Evolutionary conservation across 2,113 vertebrate genomes (phyloP), one percentile per base, ranked within the genome.

Genomic region (Odontesthes bonariensis): DNA sequence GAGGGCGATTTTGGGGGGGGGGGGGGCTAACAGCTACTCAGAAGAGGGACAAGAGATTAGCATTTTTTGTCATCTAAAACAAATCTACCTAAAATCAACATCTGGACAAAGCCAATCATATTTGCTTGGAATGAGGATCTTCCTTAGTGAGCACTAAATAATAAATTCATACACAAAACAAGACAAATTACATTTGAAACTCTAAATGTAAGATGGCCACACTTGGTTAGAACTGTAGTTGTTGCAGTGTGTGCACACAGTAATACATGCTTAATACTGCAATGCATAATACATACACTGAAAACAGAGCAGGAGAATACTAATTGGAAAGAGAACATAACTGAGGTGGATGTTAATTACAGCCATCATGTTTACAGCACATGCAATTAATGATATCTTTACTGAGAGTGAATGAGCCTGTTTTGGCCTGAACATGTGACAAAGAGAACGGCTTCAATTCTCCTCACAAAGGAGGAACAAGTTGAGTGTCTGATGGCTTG

Each of bases 381-480:
- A 22, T 1, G 5, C 75, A 64, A 82, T 68, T 54, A 61, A 57
- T 55, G 46, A 52, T 46, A 42, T 69, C 46, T 52, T 52, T 10
- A 52, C 33, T 16, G 31, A 7, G 58, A 58, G 33, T 71, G 33
- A 83, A 65, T 78, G 22, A 60, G 66, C 35, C 57, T 19, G 23
- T 73, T 66, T 69, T 65, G 33, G 68, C 10, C 66, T 44, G 55
- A 63, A 70, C 14, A 23, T 59, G 55, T 33, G 73, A 85, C 17
- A 32, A 60, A 46, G 57, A 69, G 57, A 76, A 20, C 1, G 22
- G 64, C 71, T 61, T 73, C 14, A 32, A 4, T 63, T 56, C 57
- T 38, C 68, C 60, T 65, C 79, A 78, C 47, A 62, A 70, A 86
- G 47, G 40, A 77, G 70, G 70, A 23, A 69, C 79, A 65, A 6